A percentile compares a stretch with the other conserved stretches of the same genome.
Conservation (phyloP, 2,797 vertebrate species). For the Ptychadena robeensis region DNA sequence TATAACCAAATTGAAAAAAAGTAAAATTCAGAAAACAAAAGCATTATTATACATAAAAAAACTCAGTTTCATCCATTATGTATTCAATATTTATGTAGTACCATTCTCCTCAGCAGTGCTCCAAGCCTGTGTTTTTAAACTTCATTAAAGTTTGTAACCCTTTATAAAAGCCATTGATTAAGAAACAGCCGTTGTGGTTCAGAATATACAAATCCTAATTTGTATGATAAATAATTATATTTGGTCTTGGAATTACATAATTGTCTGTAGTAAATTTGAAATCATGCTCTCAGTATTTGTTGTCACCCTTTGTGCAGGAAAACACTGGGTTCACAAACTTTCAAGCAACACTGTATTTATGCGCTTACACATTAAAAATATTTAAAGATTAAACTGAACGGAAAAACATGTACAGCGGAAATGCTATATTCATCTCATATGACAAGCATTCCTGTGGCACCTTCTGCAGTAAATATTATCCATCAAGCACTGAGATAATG, state of each 20-base stretch:
- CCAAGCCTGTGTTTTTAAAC: too few relatives aligned
- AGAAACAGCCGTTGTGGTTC: not conserved
- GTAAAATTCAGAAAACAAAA: not conserved
- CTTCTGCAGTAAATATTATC: slow-evolving; percentile 33
- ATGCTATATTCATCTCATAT: slow-evolving; percentile 3
- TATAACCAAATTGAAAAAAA: not conserved
- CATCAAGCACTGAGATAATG: slow-evolving; percentile 27
- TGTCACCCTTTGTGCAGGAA: too few relatives aligned
- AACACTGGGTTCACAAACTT: too few relatives aligned
- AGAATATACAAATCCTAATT: too few relatives aligned
- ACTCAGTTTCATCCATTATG: not conserved
- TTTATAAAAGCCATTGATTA: not conserved
- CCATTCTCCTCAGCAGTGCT: not conserved
- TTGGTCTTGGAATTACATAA: too few relatives aligned
- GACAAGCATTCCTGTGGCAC: slow-evolving; percentile 22
- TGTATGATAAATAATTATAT: too few relatives aligned
- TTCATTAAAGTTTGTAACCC: too few relatives aligned
- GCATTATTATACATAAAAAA: not conserved
- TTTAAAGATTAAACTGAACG: not conserved
- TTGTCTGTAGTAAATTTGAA: too few relatives aligned
- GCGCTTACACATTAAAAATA: too few relatives aligned
- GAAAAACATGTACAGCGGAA: not conserved
- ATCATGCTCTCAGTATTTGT: too few relatives aligned
- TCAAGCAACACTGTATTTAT: too few relatives aligned
- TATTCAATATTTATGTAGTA: not conserved